Conservation (phyloP, 2,888 invertebrate genomes). For the Halictus quadricinctus region DNA sequence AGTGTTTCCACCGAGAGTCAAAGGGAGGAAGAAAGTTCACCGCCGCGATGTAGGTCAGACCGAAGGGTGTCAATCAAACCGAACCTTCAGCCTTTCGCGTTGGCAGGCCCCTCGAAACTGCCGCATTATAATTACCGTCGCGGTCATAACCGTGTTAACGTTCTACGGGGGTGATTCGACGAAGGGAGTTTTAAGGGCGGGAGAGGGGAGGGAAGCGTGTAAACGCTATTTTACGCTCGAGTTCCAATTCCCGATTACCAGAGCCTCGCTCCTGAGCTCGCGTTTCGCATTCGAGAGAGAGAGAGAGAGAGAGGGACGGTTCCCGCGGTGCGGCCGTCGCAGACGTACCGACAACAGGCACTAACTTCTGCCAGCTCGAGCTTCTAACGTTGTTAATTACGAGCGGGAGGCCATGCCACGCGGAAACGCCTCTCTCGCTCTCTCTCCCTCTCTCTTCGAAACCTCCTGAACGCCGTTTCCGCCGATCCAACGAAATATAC, state of each 20-base stretch:
- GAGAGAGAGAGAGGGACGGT: conserved; percentile 1
- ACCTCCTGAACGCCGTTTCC: not conserved
- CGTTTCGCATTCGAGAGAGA: not conserved
- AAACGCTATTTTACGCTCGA: conserved; percentile 48
- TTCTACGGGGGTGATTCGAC: not conserved
- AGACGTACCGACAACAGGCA: conserved; percentile 12
- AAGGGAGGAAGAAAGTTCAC: conserved; percentile 40
- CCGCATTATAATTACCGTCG: conserved; percentile 42
- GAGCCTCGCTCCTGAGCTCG: not conserved
- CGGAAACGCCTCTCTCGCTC: not conserved
- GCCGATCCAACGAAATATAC: conserved; percentile 2
- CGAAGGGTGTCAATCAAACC: conserved; percentile 48
- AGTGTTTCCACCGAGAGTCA: conserved; percentile 7
- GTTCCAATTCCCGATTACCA: conserved; percentile 46
- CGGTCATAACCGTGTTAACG: conserved; percentile 31
- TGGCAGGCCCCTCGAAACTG: conserved; percentile 6
- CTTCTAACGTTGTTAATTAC: conserved; percentile 38
- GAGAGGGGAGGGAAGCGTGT: not conserved
- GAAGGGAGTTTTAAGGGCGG: not conserved
- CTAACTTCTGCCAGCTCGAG: conserved; percentile 11
- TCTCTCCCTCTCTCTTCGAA: not conserved
- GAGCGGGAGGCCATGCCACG: conserved; percentile 4
- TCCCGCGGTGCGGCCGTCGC: conserved; percentile 1
- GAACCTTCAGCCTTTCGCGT: conserved; percentile 35
- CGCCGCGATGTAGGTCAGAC: conserved; percentile 16